Base-by-base conservation (phyloP, 2,797 vertebrate genomes). In the Thripadectes ignobilis region DNA sequence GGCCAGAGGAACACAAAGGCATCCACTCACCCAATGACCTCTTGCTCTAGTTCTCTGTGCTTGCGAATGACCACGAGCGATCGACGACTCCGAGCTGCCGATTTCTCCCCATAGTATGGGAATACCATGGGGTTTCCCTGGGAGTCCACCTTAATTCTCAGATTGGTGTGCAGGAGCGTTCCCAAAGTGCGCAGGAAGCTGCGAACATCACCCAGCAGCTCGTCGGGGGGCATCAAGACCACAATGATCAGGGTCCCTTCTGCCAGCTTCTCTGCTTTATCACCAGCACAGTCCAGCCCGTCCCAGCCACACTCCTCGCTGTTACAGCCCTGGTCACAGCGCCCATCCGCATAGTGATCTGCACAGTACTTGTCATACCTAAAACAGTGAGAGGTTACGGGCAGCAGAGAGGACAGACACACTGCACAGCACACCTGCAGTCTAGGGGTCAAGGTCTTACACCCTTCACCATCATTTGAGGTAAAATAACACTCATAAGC, bases 251-350 rank as follows among this genome's bases (percentile, higher is more conserved):
- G 97, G 5, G 98, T 98, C 23, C 99, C 99, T 2, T 97, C 96
- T 0, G 98, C 98, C 95, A 99, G 85, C 81, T 98, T 98, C 82
- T 99, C 89, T 0, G 98, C 98, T 20, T 91, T 97, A 88, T 98
- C 97, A 0, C 38, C 38, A 2, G 98, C 98, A 23, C 99, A 99
- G 97, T 99, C 99, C 95, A 99, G 97, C 29, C 99, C 99, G 0
- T 99, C 99, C 99, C 99, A 99, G 96, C 98, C 99, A 15, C 99
- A 99, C 58, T 98, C 99, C 95, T 99, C 98, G 0, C 97, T 99
- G 92, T 99, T 98, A 96, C 99, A 99, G 78, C 99, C 99, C 96
- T 98, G 97, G 97, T 99, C 99, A 46, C 99, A 99, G 87, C 98
- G 96, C n/a, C 95, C 97, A 21, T 99, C 98, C 15, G 95, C 98